Conservation (phyloP, 2,888 invertebrate species). For the Morpho deidamia region DNA sequence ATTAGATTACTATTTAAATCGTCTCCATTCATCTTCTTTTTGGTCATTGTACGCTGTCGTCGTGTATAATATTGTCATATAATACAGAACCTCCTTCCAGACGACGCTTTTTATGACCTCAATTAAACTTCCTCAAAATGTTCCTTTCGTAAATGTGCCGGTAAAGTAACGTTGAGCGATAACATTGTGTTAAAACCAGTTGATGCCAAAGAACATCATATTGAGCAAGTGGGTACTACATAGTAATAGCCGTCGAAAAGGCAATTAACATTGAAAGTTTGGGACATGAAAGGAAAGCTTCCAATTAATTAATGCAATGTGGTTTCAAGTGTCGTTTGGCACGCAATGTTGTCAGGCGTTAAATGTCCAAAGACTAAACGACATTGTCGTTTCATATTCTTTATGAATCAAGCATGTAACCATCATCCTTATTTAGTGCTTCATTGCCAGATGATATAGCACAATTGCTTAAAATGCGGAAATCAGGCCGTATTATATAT, state of each 20-base stretch:
- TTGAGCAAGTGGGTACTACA: slow-evolving; percentile 23
- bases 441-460: too few species aligned
- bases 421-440: background rate
- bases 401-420: background rate
- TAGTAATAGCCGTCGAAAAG: slow-evolving; percentile 46
- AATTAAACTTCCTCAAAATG: slow-evolving; percentile 16
- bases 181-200: slow-evolving; percentile 18
- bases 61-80: background rate
- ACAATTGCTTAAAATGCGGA: too few species aligned
- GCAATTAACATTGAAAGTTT: slow-evolving; percentile 56
- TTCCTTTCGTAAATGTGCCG: slow-evolving; percentile 13
- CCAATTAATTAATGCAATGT: slow-evolving; percentile 59
- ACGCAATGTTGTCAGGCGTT: slow-evolving; percentile 40
- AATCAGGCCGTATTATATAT: too few species aligned
- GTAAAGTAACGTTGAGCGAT: slow-evolving; percentile 14
- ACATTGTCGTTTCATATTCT: slow-evolving; percentile 5
- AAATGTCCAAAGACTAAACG: slow-evolving; percentile 6
- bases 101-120: slow-evolving; percentile 4
- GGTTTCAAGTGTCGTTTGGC: slow-evolving; percentile 46
- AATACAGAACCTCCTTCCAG: background rate
- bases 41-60: background rate
- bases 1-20: too few species aligned
- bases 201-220: slow-evolving; percentile 21
- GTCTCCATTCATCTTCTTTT: too few species aligned
- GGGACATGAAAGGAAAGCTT: slow-evolving; percentile 43